phyloP scores from a whole-genome alignment of 2,113 vertebrate genomes.

The Anas platyrhynchos region DNA sequence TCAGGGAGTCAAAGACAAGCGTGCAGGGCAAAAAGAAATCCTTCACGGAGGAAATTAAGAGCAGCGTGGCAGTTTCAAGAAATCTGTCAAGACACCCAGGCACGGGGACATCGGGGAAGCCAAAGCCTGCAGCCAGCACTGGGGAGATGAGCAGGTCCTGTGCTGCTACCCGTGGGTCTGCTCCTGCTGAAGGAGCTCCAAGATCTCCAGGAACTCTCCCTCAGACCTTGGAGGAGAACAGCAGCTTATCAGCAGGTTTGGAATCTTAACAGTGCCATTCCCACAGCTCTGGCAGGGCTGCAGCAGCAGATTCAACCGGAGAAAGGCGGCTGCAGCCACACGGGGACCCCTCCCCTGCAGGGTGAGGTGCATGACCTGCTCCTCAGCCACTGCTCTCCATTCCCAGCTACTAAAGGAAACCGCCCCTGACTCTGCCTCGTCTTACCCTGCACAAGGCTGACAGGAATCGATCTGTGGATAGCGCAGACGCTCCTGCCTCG shows the following conservation, averaged over 20 bases:
- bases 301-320: background rate
- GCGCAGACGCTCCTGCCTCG: background rate
- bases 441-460: background rate
- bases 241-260: background rate
- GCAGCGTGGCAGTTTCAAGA: background rate
- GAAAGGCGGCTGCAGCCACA: background rate
- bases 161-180: background rate
- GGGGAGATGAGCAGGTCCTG: background rate
- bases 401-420: background rate
- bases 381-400: background rate
- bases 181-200: background rate
- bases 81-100: background rate
- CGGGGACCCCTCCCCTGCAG: accelerated
- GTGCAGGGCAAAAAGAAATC: background rate
- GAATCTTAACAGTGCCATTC: background rate
- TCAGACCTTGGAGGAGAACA: background rate
- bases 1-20: background rate
- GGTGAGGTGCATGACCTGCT: accelerated
- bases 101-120: background rate
- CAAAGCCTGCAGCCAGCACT: background rate
- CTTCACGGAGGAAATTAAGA: background rate
- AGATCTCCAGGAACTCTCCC: background rate
- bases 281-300: background rate
- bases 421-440: background rate
- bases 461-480: accelerated